Conservation (phyloP, 2,113 vertebrate species). For the Callaeas wilsoni region DNA sequence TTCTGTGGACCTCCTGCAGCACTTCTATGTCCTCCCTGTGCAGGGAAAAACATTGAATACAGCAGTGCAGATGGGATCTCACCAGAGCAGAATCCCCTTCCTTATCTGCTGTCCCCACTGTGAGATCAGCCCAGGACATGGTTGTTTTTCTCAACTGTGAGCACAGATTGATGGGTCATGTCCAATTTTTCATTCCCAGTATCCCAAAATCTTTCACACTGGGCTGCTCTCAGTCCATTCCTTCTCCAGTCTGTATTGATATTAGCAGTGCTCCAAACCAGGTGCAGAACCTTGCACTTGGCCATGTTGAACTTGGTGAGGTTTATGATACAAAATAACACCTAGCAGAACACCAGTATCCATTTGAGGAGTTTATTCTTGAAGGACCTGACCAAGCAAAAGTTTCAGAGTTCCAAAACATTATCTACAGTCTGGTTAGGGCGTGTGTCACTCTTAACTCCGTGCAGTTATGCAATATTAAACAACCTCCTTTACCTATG, state of each 20-base stretch:
- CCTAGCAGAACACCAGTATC: neutral
- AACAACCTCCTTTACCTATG: neutral
- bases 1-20: neutral
- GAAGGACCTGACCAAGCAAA: neutral
- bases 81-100: neutral
- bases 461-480: neutral
- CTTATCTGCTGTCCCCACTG: neutral
- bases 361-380: neutral
- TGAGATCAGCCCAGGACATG: neutral
- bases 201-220: neutral
- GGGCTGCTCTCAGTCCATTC: neutral
- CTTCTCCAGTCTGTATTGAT: neutral
- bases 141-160: neutral
- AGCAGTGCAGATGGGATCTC: neutral
- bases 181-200: neutral
- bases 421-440: neutral
- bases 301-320: neutral
- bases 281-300: neutral
- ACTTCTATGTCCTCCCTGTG: neutral
- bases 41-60: neutral
- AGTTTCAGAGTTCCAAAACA: neutral
- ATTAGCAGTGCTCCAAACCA: neutral
- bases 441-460: neutral
- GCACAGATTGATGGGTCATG: rapidly evolving
- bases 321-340: neutral